These are phyloP conservation scores for Microtus richardsoni DNA, from an alignment of 2,113 vertebrate species.

Conservation along the genomic window DNA sequence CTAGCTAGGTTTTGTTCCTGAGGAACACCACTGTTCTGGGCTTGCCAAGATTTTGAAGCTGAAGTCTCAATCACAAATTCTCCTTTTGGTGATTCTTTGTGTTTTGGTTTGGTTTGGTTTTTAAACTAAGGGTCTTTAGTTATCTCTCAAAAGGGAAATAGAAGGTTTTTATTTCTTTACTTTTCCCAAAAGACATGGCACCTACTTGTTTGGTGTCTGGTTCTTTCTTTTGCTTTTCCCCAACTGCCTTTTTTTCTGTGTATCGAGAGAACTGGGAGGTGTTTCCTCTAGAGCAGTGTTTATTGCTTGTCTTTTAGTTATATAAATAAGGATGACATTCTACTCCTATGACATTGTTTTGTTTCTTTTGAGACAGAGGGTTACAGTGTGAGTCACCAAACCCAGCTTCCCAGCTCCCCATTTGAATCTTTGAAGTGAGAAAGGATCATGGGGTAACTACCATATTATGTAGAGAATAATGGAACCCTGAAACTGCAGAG, in stretches of 20 bases:
- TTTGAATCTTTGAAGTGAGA: background rate
- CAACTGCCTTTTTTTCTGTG: background rate
- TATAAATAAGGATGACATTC: background rate
- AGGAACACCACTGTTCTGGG: background rate
- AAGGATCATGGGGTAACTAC: background rate
- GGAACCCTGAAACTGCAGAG: background rate
- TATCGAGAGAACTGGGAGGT: background rate
- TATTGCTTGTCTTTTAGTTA: background rate
- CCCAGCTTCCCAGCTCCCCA: background rate
- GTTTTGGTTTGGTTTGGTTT: background rate
- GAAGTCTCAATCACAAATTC: background rate
- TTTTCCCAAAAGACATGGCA: background rate
- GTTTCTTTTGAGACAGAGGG: background rate
- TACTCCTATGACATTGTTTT: background rate
- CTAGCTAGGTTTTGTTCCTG: background rate
- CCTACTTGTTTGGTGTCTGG: background rate
- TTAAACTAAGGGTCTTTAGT: background rate
- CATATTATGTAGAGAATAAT: background rate
- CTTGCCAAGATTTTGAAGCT: background rate
- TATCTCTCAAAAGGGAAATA: background rate
- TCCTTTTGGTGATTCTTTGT: background rate
- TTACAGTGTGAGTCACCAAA: background rate
- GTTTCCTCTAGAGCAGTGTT: background rate
- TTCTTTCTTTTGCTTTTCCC: background rate
- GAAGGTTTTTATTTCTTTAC: background rate